Evolutionary conservation across 2,113 vertebrate genomes (phyloP).

Genomic region (Pterocles burchelli): DNA sequence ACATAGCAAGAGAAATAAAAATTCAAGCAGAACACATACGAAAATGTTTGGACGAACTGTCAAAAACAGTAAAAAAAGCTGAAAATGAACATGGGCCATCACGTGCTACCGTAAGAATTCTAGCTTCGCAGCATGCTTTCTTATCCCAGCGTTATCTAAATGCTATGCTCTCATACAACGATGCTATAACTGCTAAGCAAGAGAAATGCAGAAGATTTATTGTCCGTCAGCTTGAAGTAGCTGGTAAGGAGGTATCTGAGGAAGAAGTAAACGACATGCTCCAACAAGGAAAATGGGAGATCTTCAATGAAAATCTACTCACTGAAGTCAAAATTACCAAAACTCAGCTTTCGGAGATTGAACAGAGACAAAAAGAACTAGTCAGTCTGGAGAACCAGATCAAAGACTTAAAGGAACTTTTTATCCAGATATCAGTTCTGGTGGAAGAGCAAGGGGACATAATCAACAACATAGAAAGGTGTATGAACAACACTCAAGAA

Average conservation of each 20-base stretch:
- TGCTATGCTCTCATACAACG: slow-evolving; percentile 87
- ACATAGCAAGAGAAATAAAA: slow-evolving; percentile 86
- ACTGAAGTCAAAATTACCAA: slow-evolving; percentile 90
- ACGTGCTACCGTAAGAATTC: slow-evolving; percentile 82
- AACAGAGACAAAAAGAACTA: slow-evolving; percentile 93
- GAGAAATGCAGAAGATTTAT: slow-evolving; percentile 92
- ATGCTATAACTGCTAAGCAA: slow-evolving; percentile 86
- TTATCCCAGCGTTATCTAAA: slow-evolving; percentile 83
- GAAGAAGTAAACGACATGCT: slow-evolving; percentile 91
- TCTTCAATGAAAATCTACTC: slow-evolving; percentile 93
- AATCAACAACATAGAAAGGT: slow-evolving; percentile 90
- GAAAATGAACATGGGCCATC: slow-evolving; percentile 77
- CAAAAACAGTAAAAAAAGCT: slow-evolving; percentile 78
- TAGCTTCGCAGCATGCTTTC: slow-evolving; percentile 80
- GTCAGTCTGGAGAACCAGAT: slow-evolving; percentile 90
- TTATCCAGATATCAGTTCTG: slow-evolving; percentile 87
- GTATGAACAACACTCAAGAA: slow-evolving; percentile 85
- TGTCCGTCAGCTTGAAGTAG: slow-evolving; percentile 90
- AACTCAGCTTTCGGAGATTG: slow-evolving; percentile 90
- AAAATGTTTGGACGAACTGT: slow-evolving; percentile 81
- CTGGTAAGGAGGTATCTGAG: slow-evolving; percentile 85
- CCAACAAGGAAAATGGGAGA: slow-evolving; percentile 91
- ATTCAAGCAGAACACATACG: slow-evolving; percentile 84
- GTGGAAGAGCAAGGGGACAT: slow-evolving; percentile 89
- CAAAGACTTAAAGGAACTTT: slow-evolving; percentile 89